phyloP scores from a whole-genome alignment of 2,888 invertebrate species.

The Stegana nigrithorax region DNA sequence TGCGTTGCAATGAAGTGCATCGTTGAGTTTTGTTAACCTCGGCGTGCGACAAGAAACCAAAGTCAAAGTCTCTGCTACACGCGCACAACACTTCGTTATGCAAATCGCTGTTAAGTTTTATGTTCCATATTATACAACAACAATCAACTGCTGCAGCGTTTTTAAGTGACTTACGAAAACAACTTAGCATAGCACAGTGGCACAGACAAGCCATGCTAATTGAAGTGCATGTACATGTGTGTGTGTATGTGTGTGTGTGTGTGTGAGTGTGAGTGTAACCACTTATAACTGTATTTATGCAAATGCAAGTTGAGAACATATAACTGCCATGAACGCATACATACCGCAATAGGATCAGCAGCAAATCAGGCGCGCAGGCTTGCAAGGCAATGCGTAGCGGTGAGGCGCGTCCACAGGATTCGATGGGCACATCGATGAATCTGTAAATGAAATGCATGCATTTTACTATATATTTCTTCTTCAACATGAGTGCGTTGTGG shows the following conservation, averaged over 20 bases:
- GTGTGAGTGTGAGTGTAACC: not conserved
- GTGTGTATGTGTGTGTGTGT: not conserved
- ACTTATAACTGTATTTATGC: not conserved
- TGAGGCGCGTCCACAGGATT: slow-evolving; percentile 81
- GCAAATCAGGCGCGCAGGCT: slow-evolving; percentile 79
- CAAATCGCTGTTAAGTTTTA: slow-evolving; percentile 46
- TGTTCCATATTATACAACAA: slow-evolving; percentile 41
- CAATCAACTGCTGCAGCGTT: slow-evolving; percentile 15
- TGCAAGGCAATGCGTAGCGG: slow-evolving; percentile 81
- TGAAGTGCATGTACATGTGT: slow-evolving; percentile 41
- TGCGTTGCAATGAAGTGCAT: slow-evolving; percentile 6
- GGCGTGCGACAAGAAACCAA: no score
- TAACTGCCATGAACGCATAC: no score
- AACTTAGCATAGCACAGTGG: slow-evolving; percentile 48
- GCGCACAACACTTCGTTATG: slow-evolving; percentile 55
- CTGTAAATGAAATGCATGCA: slow-evolving; percentile 39
- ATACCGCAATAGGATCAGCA: slow-evolving; percentile 76
- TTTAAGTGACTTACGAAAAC: slow-evolving; percentile 46
- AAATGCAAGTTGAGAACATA: not conserved
- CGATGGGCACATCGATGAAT: slow-evolving; percentile 85
- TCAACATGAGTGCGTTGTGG: not conserved
- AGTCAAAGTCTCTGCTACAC: not conserved
- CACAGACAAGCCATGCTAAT: no score
- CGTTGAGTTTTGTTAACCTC: slow-evolving; percentile 4
- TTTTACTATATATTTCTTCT: not conserved